Evolutionary conservation across 2,888 invertebrate species (phyloP), one percentile per base, ranked within the genome.

Genomic region (Agrilus cyanescens): DNA sequence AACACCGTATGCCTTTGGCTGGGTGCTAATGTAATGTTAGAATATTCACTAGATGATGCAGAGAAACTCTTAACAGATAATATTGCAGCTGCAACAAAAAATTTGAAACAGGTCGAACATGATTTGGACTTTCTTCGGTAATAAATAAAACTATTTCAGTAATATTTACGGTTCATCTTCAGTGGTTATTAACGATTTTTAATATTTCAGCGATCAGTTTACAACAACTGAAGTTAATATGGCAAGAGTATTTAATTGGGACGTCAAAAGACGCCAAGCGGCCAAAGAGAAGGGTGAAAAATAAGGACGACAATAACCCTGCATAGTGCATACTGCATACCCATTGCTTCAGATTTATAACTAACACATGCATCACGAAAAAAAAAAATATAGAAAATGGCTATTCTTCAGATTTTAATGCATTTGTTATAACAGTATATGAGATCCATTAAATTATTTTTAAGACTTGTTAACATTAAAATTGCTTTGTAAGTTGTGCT

Each of bases 181-280:
- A 25, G 10, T 25, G 10, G n/a, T 36, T 30, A 30, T 30, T 3
- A 32, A 7, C 1, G 7, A 25, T 6, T 20, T 39, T 36, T 15
- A 29, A 16, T 51, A 45, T 72, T 74, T 54, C 63, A 85, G 95
- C 60, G 96, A 97, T 73, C 97, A 97, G 69, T 86, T 90, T 60
- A 98, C 97, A 12, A 97, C 95, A 14, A 90, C 93, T 36, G 97
- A 98, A 79, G 97, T 97, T 16, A 97, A 96, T 66, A 95, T 97
- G 91, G 96, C 97, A 25, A 75, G 97, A 62, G 91, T 97, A 16
- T 95, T 89, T 66, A 97, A 97, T 67, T 96, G 95, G 95, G 90
- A 95, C 70, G 93, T 97, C 3, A 95, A 94, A 66, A 78, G 82
- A 60, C 79, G 90, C 51, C 86, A 90, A 67, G 81, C 85, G 32